Base-by-base conservation (phyloP, 2,113 vertebrate genomes). In the Willisornis vidua region DNA sequence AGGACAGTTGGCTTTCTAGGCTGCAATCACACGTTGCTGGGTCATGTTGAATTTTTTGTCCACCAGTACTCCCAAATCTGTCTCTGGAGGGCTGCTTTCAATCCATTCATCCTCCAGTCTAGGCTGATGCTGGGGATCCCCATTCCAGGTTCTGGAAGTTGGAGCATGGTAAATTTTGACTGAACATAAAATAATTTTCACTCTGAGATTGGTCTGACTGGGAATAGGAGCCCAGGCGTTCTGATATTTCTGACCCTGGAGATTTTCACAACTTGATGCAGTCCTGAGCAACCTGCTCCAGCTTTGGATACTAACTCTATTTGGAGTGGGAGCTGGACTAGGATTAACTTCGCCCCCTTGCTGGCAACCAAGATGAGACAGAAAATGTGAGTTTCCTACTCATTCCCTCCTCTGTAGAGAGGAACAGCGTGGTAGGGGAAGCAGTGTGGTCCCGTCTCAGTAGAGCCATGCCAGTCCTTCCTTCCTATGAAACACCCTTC, bases 401-500 rank as follows among this genome's bases (percentile, higher is more conserved):
- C 43, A 19, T 88, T 73, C 26, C 7, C 68, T 89, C 5, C 23
- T 66, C 8, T 85, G 28, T 79, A 79, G 75, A 76, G 68, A 58
- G 89, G 37, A 87, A 39, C 28, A 70, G 58, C 9, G 5, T 31
- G 17, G 25, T 70, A 35, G 17, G 54, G 57, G 70, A 66, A 75
- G 59, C 1, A 5, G 19, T 11, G n/a, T 55, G 63, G 37, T 85
- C 78, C 46, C 4, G 1, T 73, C 71, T 82, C 4, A 2, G 46
- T 70, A 35, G 23, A 87, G 77, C 75, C 29, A 62, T 54, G 28
- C 19, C 73, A 68, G 48, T 87, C 62, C 63, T 95, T 95, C 72
- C 91, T 95, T 95, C 94, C 95, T 84, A 39, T 84, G 79, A 92
- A 90, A 91, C 79, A 67, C 92, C 89, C 88, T 90, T 92, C 90